Conservation (phyloP, 2,113 vertebrate species). For the Odocoileus hemionus region DNA sequence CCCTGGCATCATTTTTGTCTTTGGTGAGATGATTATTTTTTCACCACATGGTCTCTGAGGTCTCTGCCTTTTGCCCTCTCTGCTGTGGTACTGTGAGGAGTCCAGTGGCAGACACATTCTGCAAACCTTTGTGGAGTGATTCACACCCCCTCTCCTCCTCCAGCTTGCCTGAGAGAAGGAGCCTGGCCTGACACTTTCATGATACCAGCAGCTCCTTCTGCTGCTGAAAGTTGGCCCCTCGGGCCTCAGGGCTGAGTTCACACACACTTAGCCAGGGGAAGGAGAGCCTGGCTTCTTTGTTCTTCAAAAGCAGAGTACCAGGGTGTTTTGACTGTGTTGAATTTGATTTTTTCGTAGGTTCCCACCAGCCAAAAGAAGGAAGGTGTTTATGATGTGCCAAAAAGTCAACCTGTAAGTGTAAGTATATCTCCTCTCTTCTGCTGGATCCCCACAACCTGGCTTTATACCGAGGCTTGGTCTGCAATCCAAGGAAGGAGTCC, state of each 20-base stretch:
- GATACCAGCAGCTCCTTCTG: background rate
- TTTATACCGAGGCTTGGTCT: fast-evolving
- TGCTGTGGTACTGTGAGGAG: background rate
- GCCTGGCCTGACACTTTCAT: background rate
- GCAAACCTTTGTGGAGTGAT: background rate
- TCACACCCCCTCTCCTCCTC: background rate
- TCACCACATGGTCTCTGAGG: fast-evolving
- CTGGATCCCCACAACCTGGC: background rate
- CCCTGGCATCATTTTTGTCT: background rate
- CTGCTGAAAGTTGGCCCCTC: background rate
- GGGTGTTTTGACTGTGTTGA: background rate
- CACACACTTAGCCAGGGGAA: background rate
- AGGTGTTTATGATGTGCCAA: slow-evolving; percentile 99
- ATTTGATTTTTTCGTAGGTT: slow-evolving; percentile 83
- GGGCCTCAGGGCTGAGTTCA: background rate
- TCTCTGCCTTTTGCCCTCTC: background rate
- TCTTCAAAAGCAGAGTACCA: background rate
- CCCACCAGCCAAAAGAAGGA: slow-evolving; percentile 99
- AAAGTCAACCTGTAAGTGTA: slow-evolving; percentile 99
- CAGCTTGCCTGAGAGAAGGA: background rate
- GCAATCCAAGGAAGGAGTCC: background rate
- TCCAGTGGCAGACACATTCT: background rate
- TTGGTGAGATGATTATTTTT: background rate
- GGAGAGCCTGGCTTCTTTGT: background rate
- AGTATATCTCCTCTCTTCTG: slow-evolving; percentile 22